These are phyloP conservation scores for Sesia apiformis DNA, from an alignment of 2,888 invertebrate genomes.

Conservation along the genomic window DNA sequence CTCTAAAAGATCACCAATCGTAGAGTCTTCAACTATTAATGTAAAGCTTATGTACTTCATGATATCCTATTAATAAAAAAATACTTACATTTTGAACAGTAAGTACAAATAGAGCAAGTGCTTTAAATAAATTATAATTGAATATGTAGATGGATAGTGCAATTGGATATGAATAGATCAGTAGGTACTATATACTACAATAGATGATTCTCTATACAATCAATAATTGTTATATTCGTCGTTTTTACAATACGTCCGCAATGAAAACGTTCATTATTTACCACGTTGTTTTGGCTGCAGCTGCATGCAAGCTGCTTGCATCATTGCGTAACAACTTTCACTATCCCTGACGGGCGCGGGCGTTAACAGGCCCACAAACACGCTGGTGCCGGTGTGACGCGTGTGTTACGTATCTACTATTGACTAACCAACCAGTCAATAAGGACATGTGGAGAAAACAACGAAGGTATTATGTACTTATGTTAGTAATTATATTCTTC, in stretches of 20 bases:
- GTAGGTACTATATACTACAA: too few species aligned
- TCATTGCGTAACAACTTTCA: slow-evolving; percentile 67
- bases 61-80: too few species aligned
- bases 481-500: slow-evolving; percentile 11
- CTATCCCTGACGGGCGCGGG: slow-evolving; percentile 17
- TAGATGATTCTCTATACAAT: too few species aligned
- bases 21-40: too few species aligned
- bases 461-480: not conserved
- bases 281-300: slow-evolving; percentile 19
- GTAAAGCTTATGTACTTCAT: too few species aligned
- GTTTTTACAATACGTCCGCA: not conserved
- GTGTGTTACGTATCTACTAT: not conserved
- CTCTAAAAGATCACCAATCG: too few species aligned
- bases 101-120: too few species aligned
- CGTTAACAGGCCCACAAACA: slow-evolving; percentile 16
- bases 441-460: not conserved
- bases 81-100: too few species aligned
- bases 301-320: slow-evolving; percentile 36
- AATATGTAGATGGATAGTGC: too few species aligned
- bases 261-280: slow-evolving; percentile 11
- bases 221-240: too few species aligned
- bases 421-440: not conserved
- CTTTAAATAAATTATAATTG: too few species aligned
- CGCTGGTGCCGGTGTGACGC: not conserved
- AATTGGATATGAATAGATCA: too few species aligned